Evolutionary conservation across 2,888 invertebrate genomes (phyloP), one percentile per base, ranked within the genome.

Genomic region (Leptura quadrifasciata): DNA sequence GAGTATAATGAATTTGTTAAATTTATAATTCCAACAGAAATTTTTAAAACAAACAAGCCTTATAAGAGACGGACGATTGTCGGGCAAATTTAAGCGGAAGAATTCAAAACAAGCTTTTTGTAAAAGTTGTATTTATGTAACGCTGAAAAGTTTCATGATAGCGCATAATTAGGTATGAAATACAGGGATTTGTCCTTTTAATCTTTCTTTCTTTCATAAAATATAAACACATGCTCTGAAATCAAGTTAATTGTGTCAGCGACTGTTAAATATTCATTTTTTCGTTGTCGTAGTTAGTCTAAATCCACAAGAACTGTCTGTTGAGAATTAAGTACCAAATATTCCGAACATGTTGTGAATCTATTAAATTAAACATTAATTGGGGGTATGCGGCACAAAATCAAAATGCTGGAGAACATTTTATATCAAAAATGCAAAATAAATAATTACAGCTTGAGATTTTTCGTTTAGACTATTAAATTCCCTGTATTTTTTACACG

Each of bases 261-360:
- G 55, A 68, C 27, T 55, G 68, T 68, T 68, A 68, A 68, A 68
- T 68, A 68, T 68, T 68, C 68, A 57, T 68, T 68, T 68, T 65
- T 68, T 55, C 57, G 68, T 35, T 17, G 55, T 27, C 35, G 68
- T 35, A 20, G 63, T 68, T 55, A 55, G 55, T 68, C 55, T 17
- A 55, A 20, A 20, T 24, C 35, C 68, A 24, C 54, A 31, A 54
- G 35, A 68, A 31, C n/a, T 27, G 18, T 31, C 63, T 20, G 63
- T 68, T 15, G 27, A 17, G 55, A 68, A 68, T 68, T 68, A 68
- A 68, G 68, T 68, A 68, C 31, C 9, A 20, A 55, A 24, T 20
- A 57, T 55, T 27, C 68, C 20, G 35, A 55, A 68, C 55, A 57
- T 57, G 20, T 68, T 68, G 57, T 57, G 57, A 68, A 57, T 57